phyloP scores from a whole-genome alignment of 2,113 vertebrate genomes.

The Panthera tigris region DNA sequence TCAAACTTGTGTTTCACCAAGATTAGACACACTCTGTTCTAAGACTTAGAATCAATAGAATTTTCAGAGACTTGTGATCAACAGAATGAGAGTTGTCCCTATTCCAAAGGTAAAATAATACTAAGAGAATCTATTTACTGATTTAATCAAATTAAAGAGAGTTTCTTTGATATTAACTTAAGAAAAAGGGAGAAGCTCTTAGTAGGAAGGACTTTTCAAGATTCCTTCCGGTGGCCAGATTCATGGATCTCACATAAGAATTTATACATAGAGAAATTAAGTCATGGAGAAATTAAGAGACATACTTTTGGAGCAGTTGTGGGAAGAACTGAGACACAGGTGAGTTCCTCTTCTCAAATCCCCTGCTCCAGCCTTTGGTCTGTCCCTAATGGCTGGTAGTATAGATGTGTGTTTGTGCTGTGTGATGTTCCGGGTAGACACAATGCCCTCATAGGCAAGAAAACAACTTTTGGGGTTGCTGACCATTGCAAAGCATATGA shows the following conservation, averaged over 20 bases:
- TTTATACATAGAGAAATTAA: not conserved
- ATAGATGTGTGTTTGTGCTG: not conserved
- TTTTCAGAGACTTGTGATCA: not conserved
- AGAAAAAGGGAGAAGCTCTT: not conserved
- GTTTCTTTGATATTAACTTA: not conserved
- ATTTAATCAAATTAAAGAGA: not conserved
- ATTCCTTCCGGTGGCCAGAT: not conserved
- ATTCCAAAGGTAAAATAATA: slow-evolving; percentile 31
- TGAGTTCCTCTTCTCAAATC: not conserved
- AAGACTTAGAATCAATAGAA: not conserved
- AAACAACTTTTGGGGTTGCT: not conserved
- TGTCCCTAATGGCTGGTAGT: not conserved
- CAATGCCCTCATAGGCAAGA: not conserved
- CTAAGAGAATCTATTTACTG: not conserved
- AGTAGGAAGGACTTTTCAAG: not conserved
- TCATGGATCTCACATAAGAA: not conserved
- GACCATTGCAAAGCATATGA: not conserved
- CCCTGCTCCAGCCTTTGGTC: not conserved
- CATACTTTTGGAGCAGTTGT: not conserved
- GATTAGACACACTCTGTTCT: not conserved
- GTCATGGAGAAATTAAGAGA: not conserved
- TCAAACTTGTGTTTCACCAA: not conserved
- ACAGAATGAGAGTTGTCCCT: not conserved
- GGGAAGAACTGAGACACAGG: not conserved
- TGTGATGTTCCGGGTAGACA: not conserved